Percentiles rank a stretch among this genome's conserved stretches.
phyloP scores from a whole-genome alignment of 2,113 vertebrate genomes.

The Aptenodytes forsteri region DNA sequence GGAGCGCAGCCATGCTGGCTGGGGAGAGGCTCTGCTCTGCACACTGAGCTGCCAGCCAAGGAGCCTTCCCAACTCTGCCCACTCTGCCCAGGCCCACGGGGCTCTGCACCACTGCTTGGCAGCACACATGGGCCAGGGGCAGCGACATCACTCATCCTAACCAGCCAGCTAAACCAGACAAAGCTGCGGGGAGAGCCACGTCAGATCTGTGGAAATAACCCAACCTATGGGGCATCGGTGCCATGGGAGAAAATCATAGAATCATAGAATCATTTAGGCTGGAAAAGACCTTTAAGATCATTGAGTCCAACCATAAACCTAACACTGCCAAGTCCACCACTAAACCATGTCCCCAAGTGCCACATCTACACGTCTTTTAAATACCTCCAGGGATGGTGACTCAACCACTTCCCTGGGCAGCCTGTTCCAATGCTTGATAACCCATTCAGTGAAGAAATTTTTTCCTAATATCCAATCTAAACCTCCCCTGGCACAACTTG shows the following conservation, averaged over 20 bases:
- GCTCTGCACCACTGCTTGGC: neutral
- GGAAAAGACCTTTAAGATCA: neutral
- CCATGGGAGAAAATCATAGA: neutral
- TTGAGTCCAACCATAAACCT: neutral
- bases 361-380: neutral
- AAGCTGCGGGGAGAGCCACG: neutral
- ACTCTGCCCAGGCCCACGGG: neutral
- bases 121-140: neutral
- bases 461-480: neutral
- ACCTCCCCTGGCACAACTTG: neutral
- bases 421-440: neutral
- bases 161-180: neutral
- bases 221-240: neutral
- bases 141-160: neutral
- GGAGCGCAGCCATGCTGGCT: accelerated
- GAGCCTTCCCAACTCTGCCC: neutral
- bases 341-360: neutral
- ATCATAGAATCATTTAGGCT: neutral
- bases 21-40: neutral
- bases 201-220: neutral
- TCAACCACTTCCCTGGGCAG: neutral
- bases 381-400: neutral
- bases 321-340: neutral
- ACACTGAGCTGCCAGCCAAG: neutral
- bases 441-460: neutral